Base-by-base conservation (phyloP, 2,888 invertebrate species). In the Orthonevra nobilis region DNA sequence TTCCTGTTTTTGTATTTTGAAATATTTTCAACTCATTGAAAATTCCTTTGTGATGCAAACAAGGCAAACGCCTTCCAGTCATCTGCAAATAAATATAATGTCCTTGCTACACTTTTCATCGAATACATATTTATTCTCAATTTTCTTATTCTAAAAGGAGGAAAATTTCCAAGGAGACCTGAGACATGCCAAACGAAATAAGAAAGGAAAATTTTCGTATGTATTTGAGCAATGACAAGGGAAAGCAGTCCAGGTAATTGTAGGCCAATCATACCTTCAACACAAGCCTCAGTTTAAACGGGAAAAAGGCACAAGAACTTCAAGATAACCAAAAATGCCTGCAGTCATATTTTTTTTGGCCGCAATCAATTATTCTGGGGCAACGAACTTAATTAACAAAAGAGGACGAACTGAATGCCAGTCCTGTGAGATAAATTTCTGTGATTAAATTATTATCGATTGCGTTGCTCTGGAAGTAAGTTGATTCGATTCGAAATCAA, bases 371-470 rank as follows among this genome's bases (percentile, higher is more conserved):
- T 34, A 40, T 50, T 58, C 30, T 14, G 34, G 68, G 40, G 6
- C 50, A 69, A 60, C 50, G 58, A 69, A 50, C 58, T 12, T 4
- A 48, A n/a, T n/a, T n/a, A n/a, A n/a, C n/a, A n/a, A n/a, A n/a
- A n/a, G n/a, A n/a, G n/a, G n/a, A n/a, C n/a, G n/a, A n/a, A n/a
- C n/a, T n/a, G n/a, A n/a, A n/a, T n/a, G n/a, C n/a, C n/a, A n/a
- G n/a, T n/a, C n/a, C n/a, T n/a, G n/a, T n/a, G n/a, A n/a, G n/a
- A n/a, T n/a, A n/a, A n/a, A n/a, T n/a, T n/a, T n/a, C n/a, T n/a
- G n/a, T n/a, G n/a, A n/a, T n/a, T n/a, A n/a, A n/a, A n/a, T n/a
- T n/a, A n/a, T n/a, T n/a, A n/a, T n/a, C n/a, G n/a, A n/a, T n/a
- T n/a, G n/a, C n/a, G n/a, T n/a, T n/a, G n/a, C n/a, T n/a, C n/a